Conservation (phyloP, 2,113 vertebrate genomes). For the Hyla sarda region DNA sequence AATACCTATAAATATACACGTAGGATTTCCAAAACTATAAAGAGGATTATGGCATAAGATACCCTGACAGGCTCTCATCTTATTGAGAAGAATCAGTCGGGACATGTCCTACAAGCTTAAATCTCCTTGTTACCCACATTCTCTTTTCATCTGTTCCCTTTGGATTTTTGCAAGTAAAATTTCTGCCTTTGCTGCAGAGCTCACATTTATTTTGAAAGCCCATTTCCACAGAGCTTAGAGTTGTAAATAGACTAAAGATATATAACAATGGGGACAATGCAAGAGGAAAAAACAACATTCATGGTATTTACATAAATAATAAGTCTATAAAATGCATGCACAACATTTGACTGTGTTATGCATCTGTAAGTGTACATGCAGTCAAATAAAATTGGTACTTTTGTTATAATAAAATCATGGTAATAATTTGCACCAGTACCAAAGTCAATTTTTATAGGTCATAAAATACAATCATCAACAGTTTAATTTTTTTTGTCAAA, state of each 20-base stretch:
- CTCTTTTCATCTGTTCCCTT: constrained; percentile 30
- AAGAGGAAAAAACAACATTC: background rate
- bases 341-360: background rate
- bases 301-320: background rate
- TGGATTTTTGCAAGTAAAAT: constrained; percentile 43
- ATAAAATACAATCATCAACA: too few relatives aligned
- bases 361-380: background rate
- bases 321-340: background rate
- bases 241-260: constrained; percentile 20
- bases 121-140: constrained; percentile 30
- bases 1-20: constrained; percentile 9
- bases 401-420: too few relatives aligned
- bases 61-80: background rate
- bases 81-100: constrained; percentile 18
- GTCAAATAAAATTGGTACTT: background rate
- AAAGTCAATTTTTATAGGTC: too few relatives aligned
- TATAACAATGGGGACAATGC: background rate
- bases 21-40: background rate
- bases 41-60: constrained; percentile 22
- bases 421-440: too few relatives aligned
- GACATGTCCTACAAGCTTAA: constrained; percentile 38
- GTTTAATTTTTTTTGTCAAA: too few relatives aligned
- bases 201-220: constrained; percentile 32
- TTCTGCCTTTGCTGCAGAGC: constrained; percentile 1
- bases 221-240: constrained; percentile 38